Base-by-base conservation (phyloP, 2,113 vertebrate genomes). In the Calcarius ornatus region DNA sequence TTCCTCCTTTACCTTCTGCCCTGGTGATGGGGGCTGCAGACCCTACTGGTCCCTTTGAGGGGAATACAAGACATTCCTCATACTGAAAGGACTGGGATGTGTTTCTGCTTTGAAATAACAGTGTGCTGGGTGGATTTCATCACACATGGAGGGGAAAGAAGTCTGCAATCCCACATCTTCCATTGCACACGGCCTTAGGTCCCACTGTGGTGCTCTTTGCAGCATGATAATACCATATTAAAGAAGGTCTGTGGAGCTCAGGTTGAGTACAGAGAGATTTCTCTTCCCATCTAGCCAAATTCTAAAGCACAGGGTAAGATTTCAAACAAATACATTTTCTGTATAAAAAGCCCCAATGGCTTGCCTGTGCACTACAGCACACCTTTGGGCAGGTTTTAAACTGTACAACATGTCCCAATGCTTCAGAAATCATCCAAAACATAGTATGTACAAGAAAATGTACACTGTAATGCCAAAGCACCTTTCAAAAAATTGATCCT, bases 141-240 rank as follows among this genome's bases (percentile, higher is more conserved):
- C 40, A 31, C 27, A 45, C 8, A 10, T 0, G 0, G 8, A 35
- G 23, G 13, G 15, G 43, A 68, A 53, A 59, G 13, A 76, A 69
- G 31, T 35, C 47, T 35, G 23, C 8, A 35, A 21, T 8, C 33
- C 25, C 45, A 20, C n/a, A 33, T 27, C 24, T 86, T n/a, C 2
- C 2, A 30, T 14, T 2, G 1, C 37, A n/a, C 19, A 10, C 4
- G 0, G 42, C 8, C 19, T 35, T n/a, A 68, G 51, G 24, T 65
- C 30, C 38, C 16, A n/a, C 40, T 12, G 2, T n/a, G 63, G 20
- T 77, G 35, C 15, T 77, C 20, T 86, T 65, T 23, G 27, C 45
- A 70, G n/a, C 31, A 61, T 1, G 5, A 13, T 38, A 66, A 30
- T n/a, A 42, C 11, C 17, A 3, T 5, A 35, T 2, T 40, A 57